Conservation (phyloP, 2,888 invertebrate genomes). For the Nomada flava region DNA sequence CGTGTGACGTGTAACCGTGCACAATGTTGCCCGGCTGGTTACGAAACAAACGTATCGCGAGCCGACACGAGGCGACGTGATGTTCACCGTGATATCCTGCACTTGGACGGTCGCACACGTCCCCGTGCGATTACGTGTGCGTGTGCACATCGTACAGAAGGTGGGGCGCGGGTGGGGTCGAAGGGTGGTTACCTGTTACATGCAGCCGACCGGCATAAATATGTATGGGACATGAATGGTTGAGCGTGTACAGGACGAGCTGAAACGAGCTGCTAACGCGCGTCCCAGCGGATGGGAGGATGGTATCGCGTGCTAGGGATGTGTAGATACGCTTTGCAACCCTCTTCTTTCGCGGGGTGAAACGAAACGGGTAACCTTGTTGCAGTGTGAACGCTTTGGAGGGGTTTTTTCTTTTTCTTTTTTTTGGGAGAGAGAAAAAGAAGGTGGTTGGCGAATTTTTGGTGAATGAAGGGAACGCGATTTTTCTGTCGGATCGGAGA, state of each 20-base stretch:
- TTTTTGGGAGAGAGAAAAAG: too few relatives aligned
- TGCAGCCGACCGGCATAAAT: slow-evolving; percentile 78
- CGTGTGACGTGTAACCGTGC: slow-evolving; percentile 50
- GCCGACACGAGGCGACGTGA: slow-evolving; percentile 74
- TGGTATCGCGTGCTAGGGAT: slow-evolving; percentile 8
- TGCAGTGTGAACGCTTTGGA: slow-evolving; percentile 23
- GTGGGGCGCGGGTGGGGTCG: neutral
- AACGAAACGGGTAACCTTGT: slow-evolving; percentile 37
- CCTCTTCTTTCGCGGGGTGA: slow-evolving; percentile 12
- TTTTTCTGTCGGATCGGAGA: too few relatives aligned
- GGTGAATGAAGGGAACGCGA: too few relatives aligned
- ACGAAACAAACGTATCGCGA: slow-evolving; percentile 82
- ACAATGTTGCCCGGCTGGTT: slow-evolving; percentile 77
- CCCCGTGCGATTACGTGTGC: slow-evolving; percentile 15
- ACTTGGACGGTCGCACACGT: neutral
- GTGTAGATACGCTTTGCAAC: neutral
- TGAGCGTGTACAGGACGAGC: slow-evolving; percentile 76
- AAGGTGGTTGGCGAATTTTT: too few relatives aligned
- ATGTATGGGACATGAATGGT: slow-evolving; percentile 83
- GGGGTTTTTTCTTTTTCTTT: neutral
- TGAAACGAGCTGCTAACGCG: slow-evolving; percentile 63
- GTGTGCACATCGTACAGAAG: neutral
- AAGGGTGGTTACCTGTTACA: slow-evolving; percentile 71
- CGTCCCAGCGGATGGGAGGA: slow-evolving; percentile 8
- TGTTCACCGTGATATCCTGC: slow-evolving; percentile 75